Conservation (phyloP, 1,140 invertebrate species). For the Diachasmimorpha longicaudata region DNA sequence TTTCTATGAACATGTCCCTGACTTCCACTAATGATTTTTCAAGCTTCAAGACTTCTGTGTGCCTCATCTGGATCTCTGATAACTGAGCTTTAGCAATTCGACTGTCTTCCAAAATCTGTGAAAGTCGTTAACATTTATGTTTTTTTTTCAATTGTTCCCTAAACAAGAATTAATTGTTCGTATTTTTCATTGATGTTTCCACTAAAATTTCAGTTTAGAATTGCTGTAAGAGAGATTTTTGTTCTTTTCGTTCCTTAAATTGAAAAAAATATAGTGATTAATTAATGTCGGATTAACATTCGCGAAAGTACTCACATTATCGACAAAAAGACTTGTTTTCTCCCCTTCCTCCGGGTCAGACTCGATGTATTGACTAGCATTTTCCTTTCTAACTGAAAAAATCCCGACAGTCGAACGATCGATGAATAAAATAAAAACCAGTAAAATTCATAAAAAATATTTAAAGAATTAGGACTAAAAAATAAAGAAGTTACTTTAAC, state of each 20-base stretch:
- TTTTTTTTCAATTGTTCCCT: too few relatives aligned
- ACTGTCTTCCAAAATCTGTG: constrained; percentile 81
- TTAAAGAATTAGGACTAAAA: too few relatives aligned
- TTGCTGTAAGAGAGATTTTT: constrained; percentile 26
- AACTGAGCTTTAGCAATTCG: constrained; percentile 79
- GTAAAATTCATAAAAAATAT: too few relatives aligned
- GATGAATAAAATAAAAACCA: background rate
- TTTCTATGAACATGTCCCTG: constrained; percentile 82
- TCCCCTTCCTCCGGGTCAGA: constrained; percentile 60
- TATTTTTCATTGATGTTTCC: too few relatives aligned
- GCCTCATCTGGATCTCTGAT: constrained; percentile 82
- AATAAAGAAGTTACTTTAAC: too few relatives aligned
- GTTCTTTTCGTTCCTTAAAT: too few relatives aligned
- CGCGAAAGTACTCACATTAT: constrained; percentile 64
- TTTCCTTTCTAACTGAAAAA: constrained; percentile 63
- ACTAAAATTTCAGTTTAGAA: too few relatives aligned
- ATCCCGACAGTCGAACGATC: background rate
- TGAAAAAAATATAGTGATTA: too few relatives aligned
- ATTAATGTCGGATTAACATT: too few relatives aligned
- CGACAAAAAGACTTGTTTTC: constrained; percentile 66
- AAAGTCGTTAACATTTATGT: constrained; percentile 24
- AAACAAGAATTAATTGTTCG: too few relatives aligned
- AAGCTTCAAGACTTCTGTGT: constrained; percentile 82
- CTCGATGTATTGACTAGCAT: constrained; percentile 64
- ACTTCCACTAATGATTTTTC: constrained; percentile 83